Evolutionary conservation across 2,113 vertebrate genomes (phyloP), one percentile per base, ranked within the genome.

Genomic region (Anarhynchus alexandrinus): DNA sequence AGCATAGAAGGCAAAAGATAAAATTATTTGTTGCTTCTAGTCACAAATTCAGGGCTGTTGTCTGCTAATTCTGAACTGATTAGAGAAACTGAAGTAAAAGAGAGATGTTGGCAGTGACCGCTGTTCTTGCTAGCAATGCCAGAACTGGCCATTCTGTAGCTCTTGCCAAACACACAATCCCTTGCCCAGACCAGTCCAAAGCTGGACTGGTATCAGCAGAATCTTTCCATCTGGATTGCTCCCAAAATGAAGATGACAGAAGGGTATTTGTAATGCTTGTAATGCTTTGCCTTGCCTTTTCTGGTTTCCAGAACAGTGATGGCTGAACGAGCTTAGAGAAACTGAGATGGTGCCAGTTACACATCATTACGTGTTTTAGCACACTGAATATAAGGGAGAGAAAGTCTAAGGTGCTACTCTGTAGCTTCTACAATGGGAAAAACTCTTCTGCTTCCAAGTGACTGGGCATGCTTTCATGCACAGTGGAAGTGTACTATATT

Each of bases 201-300:
- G 77, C 89, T 96, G 93, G 66, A 64, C 65, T 57, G 38, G 27
- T 85, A 43, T 62, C 78, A 94, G 61, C 70, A 93, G 89, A 79
- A 82, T 82, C 82, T 80, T 96, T 95, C 89, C 86, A 65, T 89
- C 84, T 95, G 94, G 91, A 74, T 20, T 86, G 82, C 61, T 94
- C 82, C 91, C 95, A 97, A 93, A 65, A 69, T 12, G 78, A 89
- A 79, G 89, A 90, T 47, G 93, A 95, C 95, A 95, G 93, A 94
- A 91, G 94, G 91, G 84, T 93, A 64, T 91, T 91, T 93, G 95
- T 94, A 93, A 90, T 90, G 64, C 58, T 70, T 92, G 58, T 30
- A 69, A 54, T 69, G 86, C 84, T 88, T 76, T 83, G 49, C 94
- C 77, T 91, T 88, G 76, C 77, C 43, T 94, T 95, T 88, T 91